Percentiles rank a stretch among this genome's conserved stretches.
Evolutionary conservation across 2,797 vertebrate species (phyloP).

Genomic region (Dicrostonyx torquatus): DNA sequence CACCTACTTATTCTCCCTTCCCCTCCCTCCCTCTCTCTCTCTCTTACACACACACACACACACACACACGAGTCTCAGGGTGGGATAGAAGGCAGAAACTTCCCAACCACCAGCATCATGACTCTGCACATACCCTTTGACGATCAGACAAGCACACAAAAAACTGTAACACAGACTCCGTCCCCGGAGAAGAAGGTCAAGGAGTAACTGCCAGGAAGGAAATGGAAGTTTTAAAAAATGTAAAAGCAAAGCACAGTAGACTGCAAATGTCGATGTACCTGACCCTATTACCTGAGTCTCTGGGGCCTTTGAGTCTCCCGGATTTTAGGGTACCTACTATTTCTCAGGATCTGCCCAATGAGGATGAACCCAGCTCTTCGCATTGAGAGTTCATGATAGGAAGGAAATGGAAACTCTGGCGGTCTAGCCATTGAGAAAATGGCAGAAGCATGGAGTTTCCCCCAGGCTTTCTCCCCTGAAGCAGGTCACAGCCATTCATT

Average conservation of each 20-base stretch:
- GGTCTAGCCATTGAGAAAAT: background rate
- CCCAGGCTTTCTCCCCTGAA: no score
- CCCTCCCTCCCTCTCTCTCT: no score
- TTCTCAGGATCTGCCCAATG: background rate
- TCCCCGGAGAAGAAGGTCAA: constrained; percentile 65
- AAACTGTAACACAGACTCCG: constrained; percentile 63
- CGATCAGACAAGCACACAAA: constrained; percentile 69
- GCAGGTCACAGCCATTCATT: background rate
- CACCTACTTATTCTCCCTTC: no score
- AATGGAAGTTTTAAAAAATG: constrained; percentile 35
- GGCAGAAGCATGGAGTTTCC: background rate
- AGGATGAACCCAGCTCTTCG: background rate
- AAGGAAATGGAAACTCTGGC: background rate
- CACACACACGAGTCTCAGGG: constrained; percentile 41
- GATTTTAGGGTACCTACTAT: background rate
- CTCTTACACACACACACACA: background rate
- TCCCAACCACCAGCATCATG: constrained; percentile 8
- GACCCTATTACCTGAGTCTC: background rate
- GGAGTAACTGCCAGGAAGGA: background rate
- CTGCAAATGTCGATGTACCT: background rate
- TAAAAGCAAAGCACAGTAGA: constrained; percentile 35
- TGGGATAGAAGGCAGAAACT: background rate
- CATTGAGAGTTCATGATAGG: background rate
- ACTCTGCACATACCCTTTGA: constrained; percentile 53
- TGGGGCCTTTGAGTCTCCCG: background rate